Conservation (phyloP, 2,888 invertebrate genomes). For the Anthophora plumipes region DNA sequence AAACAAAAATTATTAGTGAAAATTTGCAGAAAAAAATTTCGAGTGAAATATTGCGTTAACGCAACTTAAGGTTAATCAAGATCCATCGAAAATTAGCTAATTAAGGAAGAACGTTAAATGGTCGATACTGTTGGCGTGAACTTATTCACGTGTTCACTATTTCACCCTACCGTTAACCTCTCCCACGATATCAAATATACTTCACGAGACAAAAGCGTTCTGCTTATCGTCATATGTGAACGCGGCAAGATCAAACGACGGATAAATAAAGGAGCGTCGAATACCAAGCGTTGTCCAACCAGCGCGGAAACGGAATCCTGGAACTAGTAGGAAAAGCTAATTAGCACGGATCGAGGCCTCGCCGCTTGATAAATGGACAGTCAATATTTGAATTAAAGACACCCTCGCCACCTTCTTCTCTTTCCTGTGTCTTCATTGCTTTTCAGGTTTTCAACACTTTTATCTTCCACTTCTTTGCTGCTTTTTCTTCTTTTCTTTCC, state of each 20-base stretch:
- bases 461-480: background rate
- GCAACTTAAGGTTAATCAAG: slow-evolving; percentile 21
- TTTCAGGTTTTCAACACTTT: too few relatives aligned
- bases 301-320: slow-evolving; percentile 67
- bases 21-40: too few relatives aligned
- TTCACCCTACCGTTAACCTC: slow-evolving; percentile 4
- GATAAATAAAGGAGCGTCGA: slow-evolving; percentile 71
- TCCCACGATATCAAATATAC: slow-evolving; percentile 46
- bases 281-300: slow-evolving; percentile 54
- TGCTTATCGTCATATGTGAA: slow-evolving; percentile 61
- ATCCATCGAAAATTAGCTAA: slow-evolving; percentile 30
- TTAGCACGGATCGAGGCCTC: slow-evolving; percentile 75
- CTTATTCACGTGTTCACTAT: slow-evolving; percentile 34
- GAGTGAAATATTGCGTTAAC: too few relatives aligned
- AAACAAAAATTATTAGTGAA: too few relatives aligned
- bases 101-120: slow-evolving; percentile 42
- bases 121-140: slow-evolving; percentile 17
- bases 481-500: too few relatives aligned
- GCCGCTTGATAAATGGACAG: slow-evolving; percentile 80
- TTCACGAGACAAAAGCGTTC: slow-evolving; percentile 47
- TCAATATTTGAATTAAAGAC: slow-evolving; percentile 80
- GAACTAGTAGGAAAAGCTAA: slow-evolving; percentile 73
- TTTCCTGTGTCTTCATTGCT: background rate
- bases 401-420: background rate
- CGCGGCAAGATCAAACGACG: slow-evolving; percentile 67